Percentiles rank a stretch among this genome's conserved stretches.
Evolutionary conservation across 2,797 vertebrate species (phyloP).

Genomic region (Gallinago nigripennis): DNA sequence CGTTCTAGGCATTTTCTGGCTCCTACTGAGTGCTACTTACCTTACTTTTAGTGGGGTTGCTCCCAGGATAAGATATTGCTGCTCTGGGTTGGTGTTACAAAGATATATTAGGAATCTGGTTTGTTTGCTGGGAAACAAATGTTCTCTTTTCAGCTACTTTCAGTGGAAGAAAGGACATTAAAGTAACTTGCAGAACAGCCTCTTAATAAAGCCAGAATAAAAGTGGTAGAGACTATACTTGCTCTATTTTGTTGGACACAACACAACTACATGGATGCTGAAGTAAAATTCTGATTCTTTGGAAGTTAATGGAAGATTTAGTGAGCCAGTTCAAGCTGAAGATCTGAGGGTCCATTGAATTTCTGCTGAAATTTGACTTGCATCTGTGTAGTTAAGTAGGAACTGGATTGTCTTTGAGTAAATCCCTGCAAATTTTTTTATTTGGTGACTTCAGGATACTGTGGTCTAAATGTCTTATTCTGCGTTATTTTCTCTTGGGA

Average conservation of each 20-base stretch:
- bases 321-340: background rate
- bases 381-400: background rate
- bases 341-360: background rate
- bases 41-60: background rate
- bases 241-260: background rate
- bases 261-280: background rate
- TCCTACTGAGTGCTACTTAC: background rate
- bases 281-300: background rate
- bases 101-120: background rate
- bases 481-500: background rate
- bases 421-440: background rate
- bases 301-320: background rate
- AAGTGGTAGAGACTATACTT: background rate
- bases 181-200: background rate
- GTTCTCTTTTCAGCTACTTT: background rate
- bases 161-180: background rate
- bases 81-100: background rate
- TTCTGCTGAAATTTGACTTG: background rate
- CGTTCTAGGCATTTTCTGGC: background rate
- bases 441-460: background rate
- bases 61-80: background rate
- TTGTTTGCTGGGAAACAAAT: background rate
- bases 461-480: background rate
- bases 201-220: background rate
- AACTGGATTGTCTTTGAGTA: background rate